A percentile compares a stretch with the other conserved stretches of the same genome.
These are phyloP conservation scores for Whitmania pigra DNA, from an alignment of 1,140 invertebrate species.

Conservation along the genomic window DNA sequence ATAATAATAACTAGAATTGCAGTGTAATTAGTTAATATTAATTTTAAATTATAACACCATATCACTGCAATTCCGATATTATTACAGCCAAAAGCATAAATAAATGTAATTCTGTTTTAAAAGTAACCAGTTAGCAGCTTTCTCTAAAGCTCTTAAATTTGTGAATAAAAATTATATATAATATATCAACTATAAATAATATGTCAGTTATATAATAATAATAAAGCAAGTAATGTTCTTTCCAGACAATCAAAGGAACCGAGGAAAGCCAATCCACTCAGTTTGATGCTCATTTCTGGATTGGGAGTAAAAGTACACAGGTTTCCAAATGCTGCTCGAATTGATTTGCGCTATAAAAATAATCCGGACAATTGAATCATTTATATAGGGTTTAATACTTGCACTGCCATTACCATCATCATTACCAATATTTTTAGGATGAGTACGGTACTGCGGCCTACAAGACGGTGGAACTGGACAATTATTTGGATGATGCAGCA, in stretches of 20 bases:
- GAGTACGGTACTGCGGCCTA: constrained; percentile 66
- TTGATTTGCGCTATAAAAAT: neutral
- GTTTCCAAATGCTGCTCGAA: neutral
- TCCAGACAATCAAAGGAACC: neutral
- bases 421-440: constrained; percentile 42
- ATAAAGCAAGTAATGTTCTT: too few relatives aligned
- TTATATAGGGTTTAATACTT: neutral
- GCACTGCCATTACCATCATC: neutral
- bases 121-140: too few relatives aligned
- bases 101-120: too few relatives aligned
- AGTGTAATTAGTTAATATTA: too few relatives aligned
- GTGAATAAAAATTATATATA: too few relatives aligned
- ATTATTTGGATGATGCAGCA: constrained; percentile 57
- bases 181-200: too few relatives aligned
- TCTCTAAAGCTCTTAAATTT: too few relatives aligned
- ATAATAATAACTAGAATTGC: too few relatives aligned
- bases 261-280: constrained; percentile 6
- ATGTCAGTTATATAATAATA: too few relatives aligned
- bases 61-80: too few relatives aligned
- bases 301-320: constrained; percentile 30
- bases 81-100: too few relatives aligned
- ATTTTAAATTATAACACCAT: too few relatives aligned
- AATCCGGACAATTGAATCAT: neutral
- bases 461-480: constrained; percentile 73
- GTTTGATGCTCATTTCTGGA: constrained; percentile 37